A percentile compares a stretch with the other conserved stretches of the same genome.
These are phyloP conservation scores for Formica exsecta DNA, from an alignment of 1,140 invertebrate genomes.

Conservation along the genomic window DNA sequence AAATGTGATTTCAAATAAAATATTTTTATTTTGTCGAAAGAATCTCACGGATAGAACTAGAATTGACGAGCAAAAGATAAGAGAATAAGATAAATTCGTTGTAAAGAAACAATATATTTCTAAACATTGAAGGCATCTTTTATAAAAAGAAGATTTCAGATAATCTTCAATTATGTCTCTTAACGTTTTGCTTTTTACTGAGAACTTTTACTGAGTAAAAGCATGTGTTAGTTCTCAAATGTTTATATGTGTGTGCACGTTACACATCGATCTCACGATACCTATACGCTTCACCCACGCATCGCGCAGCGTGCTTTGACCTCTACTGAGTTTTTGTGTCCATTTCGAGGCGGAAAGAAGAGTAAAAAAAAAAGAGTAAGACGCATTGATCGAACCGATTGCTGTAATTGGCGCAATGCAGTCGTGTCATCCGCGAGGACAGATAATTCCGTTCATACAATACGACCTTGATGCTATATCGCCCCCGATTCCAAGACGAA, in stretches of 20 bases:
- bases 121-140: not conserved
- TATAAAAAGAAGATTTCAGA: not conserved
- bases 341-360: not conserved
- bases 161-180: slow-evolving; percentile 2
- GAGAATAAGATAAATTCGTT: not conserved
- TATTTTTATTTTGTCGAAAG: slow-evolving; percentile 4
- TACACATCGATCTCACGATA: slow-evolving; percentile 30
- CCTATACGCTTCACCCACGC: slow-evolving; percentile 24
- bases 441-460: slow-evolving; percentile 83
- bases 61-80: not conserved
- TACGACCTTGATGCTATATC: slow-evolving; percentile 83
- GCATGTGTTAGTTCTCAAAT: not conserved
- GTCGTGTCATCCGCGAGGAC: slow-evolving; percentile 82
- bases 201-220: not conserved
- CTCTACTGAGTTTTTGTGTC: slow-evolving; percentile 4
- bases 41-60: not conserved
- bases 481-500: slow-evolving; percentile 84
- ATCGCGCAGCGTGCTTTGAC: slow-evolving; percentile 36
- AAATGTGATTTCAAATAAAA: slow-evolving; percentile 10
- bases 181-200: slow-evolving; percentile 10
- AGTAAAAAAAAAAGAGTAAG: slow-evolving; percentile 49
- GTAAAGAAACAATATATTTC: not conserved
- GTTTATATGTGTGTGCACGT: not conserved
- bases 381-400: slow-evolving; percentile 71
- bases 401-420: slow-evolving; percentile 82